Evolutionary conservation across 2,888 invertebrate genomes (phyloP).

Genomic region (Cabera pusaria): DNA sequence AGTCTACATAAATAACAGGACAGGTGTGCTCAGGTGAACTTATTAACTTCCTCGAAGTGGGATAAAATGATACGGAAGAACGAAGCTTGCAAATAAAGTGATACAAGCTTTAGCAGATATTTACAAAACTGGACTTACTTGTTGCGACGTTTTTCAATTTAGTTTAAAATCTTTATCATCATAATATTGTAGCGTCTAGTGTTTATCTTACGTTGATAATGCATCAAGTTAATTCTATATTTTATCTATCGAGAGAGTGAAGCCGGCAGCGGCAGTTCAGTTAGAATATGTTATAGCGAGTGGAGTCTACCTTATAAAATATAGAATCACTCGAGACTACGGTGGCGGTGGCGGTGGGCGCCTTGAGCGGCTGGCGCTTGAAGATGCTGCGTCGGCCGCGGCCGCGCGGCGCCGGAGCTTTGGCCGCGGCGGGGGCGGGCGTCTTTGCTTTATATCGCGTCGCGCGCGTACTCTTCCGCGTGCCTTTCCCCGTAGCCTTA

Average conservation of each 20-base stretch:
- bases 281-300: conserved; percentile 19
- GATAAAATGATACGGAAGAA: too few species aligned
- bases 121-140: too few species aligned
- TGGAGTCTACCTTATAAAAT: conserved; percentile 66
- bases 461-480: conserved; percentile 84
- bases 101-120: too few species aligned
- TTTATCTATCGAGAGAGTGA: conserved; percentile 14
- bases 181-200: conserved; percentile 3
- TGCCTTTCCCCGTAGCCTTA: conserved; percentile 76
- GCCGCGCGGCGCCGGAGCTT: conserved; percentile 87
- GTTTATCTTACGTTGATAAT: conserved; percentile 3
- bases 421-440: conserved; percentile 87
- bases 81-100: too few species aligned
- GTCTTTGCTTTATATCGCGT: conserved; percentile 81
- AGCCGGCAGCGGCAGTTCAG: too few species aligned
- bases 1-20: too few species aligned
- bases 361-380: conserved; percentile 91
- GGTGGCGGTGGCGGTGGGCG: conserved; percentile 91
- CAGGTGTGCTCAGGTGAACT: too few species aligned
- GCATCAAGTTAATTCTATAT: conserved; percentile 20
- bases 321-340: conserved; percentile 91
- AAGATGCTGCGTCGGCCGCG: conserved; percentile 90
- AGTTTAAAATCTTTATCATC: too few species aligned
- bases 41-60: too few species aligned
- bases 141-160: conserved; percentile 3